These are phyloP conservation scores for Huso huso DNA, from an alignment of 2,797 vertebrate genomes.

Conservation along the genomic window DNA sequence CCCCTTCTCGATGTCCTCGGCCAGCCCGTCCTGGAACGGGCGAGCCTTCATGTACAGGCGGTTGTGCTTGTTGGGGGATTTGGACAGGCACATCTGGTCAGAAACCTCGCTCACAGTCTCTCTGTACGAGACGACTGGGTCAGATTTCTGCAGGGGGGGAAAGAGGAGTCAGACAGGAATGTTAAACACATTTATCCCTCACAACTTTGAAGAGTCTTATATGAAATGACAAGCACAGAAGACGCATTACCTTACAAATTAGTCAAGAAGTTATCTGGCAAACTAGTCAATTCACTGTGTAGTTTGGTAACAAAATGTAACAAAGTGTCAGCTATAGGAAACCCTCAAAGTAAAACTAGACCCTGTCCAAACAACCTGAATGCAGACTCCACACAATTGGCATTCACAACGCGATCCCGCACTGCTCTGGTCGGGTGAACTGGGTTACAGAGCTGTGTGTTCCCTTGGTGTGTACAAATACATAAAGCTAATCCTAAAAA, in stretches of 20 bases:
- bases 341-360: no score
- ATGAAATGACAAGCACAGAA: conserved; percentile 53
- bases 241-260: conserved; percentile 23
- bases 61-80: conserved; percentile 84
- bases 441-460: no score
- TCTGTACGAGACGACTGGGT: conserved; percentile 76
- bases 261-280: not conserved
- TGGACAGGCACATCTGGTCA: conserved; percentile 68
- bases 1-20: conserved; percentile 75
- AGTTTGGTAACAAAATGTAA: not conserved
- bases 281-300: not conserved
- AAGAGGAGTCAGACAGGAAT: not conserved
- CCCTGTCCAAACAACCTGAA: no score
- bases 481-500: no score
- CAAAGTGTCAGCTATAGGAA: no score
- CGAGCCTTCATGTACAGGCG: conserved; percentile 73
- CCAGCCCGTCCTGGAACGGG: conserved; percentile 71
- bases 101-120: conserved; percentile 77
- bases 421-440: no score
- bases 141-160: conserved; percentile 59
- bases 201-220: not conserved
- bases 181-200: not conserved
- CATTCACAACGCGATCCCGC: not conserved
- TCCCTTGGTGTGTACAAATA: no score
- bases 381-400: not conserved